Percentiles rank a stretch among this genome's conserved stretches.
These are phyloP conservation scores for Gobio gobio DNA, from an alignment of 2,113 vertebrate species.

Conservation along the genomic window DNA sequence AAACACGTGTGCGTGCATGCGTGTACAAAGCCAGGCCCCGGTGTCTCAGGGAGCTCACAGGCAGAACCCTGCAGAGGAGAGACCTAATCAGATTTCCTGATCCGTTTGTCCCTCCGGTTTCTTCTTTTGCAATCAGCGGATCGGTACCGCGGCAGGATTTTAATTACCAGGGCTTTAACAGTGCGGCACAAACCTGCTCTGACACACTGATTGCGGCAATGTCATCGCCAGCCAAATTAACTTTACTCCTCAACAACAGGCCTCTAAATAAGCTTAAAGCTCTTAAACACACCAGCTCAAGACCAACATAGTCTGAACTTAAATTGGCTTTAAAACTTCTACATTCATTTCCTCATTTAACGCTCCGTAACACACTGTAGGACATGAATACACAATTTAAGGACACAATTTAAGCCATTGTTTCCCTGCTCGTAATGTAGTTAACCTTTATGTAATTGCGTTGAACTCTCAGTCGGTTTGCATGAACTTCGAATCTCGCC, in stretches of 20 bases:
- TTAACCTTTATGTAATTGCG: constrained; percentile 44
- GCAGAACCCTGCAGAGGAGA: constrained; percentile 53
- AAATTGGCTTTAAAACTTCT: constrained; percentile 37
- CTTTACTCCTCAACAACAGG: background rate
- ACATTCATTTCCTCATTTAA: constrained; percentile 40
- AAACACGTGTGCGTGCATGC: constrained; percentile 41
- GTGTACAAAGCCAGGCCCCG: constrained; percentile 27
- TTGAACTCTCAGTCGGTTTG: constrained; percentile 22
- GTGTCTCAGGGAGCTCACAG: constrained; percentile 44
- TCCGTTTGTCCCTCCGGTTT: constrained; percentile 66
- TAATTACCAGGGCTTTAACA: constrained; percentile 68
- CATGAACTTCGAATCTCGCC: background rate
- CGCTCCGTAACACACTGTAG: constrained; percentile 13
- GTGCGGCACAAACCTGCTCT: constrained; percentile 52
- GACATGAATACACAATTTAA: constrained; percentile 22
- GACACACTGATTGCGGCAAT: constrained; percentile 63
- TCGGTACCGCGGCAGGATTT: constrained; percentile 74
- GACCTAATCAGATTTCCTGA: constrained; percentile 68
- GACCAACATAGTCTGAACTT: constrained; percentile 1
- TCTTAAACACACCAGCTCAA: constrained; percentile 14
- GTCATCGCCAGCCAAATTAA: constrained; percentile 64
- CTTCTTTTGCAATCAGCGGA: constrained; percentile 69
- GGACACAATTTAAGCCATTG: constrained; percentile 28
- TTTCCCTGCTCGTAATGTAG: constrained; percentile 17
- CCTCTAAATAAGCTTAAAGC: background rate